Conservation (phyloP, 2,797 vertebrate genomes). For the Macropus fuliginosus region DNA sequence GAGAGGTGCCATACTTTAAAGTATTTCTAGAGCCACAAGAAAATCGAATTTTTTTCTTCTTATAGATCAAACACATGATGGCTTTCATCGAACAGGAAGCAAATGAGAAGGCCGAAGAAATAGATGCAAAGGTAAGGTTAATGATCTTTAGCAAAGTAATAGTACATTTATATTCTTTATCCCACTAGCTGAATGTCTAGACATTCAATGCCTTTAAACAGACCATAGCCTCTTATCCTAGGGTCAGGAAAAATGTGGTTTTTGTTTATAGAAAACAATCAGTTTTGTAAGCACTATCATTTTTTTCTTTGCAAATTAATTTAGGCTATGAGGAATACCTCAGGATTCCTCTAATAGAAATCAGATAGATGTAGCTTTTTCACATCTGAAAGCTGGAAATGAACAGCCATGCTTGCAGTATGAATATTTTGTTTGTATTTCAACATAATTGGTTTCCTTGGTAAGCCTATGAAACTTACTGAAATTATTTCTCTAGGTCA, state of each 20-base stretch:
- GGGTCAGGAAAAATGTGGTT: not conserved
- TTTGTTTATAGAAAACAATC: not conserved
- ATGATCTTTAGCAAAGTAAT: not conserved
- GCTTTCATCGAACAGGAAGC: conserved; percentile 99
- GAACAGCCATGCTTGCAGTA: not conserved
- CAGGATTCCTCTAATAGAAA: not conserved
- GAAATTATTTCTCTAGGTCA: conserved; percentile 29
- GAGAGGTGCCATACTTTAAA: not conserved
- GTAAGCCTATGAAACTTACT: not conserved
- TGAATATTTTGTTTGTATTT: not conserved
- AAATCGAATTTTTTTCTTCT: conserved; percentile 54
- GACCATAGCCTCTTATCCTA: not conserved
- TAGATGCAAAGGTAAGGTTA: conserved; percentile 95
- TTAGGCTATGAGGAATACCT: not conserved
- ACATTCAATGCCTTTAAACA: not conserved
- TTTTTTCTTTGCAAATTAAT: not conserved
- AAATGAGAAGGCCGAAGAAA: conserved; percentile 99
- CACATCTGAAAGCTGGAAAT: not conserved
- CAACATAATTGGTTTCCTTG: not conserved
- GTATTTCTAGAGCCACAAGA: conserved; percentile 34
- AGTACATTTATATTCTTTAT: not conserved
- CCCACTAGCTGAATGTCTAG: not conserved
- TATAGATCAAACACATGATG: conserved; percentile 99
- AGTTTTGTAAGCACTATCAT: not conserved
- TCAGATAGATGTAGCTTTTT: not conserved